Percentiles rank a stretch among this genome's conserved stretches.
Evolutionary conservation across 2,797 vertebrate species (phyloP).

Genomic region (Dromococcyx pavoninus): DNA sequence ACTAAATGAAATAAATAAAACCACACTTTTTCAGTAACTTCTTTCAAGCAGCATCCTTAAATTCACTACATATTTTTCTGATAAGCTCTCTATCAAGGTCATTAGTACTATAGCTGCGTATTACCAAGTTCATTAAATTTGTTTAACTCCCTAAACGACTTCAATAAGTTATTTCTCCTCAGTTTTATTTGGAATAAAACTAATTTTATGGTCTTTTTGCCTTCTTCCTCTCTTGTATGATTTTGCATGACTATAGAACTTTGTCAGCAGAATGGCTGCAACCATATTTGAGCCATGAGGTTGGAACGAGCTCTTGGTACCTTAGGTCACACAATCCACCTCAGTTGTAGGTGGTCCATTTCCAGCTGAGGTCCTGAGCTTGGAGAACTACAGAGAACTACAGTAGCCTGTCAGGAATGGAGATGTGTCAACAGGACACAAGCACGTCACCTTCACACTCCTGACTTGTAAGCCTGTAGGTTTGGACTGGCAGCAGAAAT

Average conservation of each 20-base stretch:
- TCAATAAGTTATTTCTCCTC: background rate
- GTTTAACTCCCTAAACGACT: background rate
- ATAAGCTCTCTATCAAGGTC: background rate
- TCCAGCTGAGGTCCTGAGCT: background rate
- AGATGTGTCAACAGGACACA: background rate
- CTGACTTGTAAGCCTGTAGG: background rate
- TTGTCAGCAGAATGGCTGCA: background rate
- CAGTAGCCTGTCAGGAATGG: background rate
- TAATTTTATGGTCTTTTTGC: background rate
- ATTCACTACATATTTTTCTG: background rate
- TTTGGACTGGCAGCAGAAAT: background rate
- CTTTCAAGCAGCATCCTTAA: background rate
- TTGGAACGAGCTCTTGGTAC: background rate
- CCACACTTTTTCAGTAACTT: background rate
- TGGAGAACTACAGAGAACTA: background rate
- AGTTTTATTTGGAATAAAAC: background rate
- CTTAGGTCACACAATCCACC: background rate
- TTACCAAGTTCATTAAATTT: background rate
- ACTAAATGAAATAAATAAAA: background rate
- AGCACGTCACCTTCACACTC: background rate
- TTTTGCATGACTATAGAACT: background rate
- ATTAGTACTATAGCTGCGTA: background rate
- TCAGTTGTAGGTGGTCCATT: background rate
- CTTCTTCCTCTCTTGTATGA: background rate
- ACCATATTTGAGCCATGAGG: background rate